Base-by-base conservation (phyloP, 2,888 invertebrate species). In the Hypselothyrea guttata region DNA sequence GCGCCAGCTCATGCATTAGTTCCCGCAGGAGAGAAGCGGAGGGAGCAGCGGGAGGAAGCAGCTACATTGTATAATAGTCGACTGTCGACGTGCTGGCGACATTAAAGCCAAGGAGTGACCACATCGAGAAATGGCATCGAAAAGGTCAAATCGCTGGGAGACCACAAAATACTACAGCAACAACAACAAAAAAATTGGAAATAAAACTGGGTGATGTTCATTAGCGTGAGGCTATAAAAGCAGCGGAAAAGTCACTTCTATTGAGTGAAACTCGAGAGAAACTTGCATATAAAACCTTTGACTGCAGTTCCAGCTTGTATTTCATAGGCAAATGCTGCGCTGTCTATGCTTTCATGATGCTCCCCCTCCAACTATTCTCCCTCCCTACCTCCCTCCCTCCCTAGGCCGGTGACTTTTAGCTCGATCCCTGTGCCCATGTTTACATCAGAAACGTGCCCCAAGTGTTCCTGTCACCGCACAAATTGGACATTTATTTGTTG, bases 401-500 rank as follows among this genome's bases (percentile, higher is more conserved):
- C 57, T 69, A 44, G 52, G 64, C 54, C 56, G 67, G 81, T 83
- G 75, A 79, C 76, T 82, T 71, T 84, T 78, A 62, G 64, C 61
- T 59, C 63, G 72, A 68, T 71, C 60, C 54, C 56, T 73, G 74
- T 53, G 40, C 40, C 60, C 84, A 76, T 85, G 86, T 83, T 78
- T 79, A 86, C 86, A 79, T 75, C 84, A 84, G 84, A 79, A 79
- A 79, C 78, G 78, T 79, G 78, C 78, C 77, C 81, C 86, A 85
- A 79, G 86, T 79, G 78, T 85, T 79, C 84, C 78, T 79, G 78
- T 85, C 78, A 85, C 81, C 72, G 81, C 86, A 85, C 86, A 85
- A 79, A 85, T 85, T 79, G 86, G 86, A 79, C 86, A 85, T 85
- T 79, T 85, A 78, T 78, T 85, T 85, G 84, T 48, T 73, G 86